These are phyloP conservation scores for Polydrusus cervinus DNA, from an alignment of 2,888 invertebrate species.

Conservation along the genomic window DNA sequence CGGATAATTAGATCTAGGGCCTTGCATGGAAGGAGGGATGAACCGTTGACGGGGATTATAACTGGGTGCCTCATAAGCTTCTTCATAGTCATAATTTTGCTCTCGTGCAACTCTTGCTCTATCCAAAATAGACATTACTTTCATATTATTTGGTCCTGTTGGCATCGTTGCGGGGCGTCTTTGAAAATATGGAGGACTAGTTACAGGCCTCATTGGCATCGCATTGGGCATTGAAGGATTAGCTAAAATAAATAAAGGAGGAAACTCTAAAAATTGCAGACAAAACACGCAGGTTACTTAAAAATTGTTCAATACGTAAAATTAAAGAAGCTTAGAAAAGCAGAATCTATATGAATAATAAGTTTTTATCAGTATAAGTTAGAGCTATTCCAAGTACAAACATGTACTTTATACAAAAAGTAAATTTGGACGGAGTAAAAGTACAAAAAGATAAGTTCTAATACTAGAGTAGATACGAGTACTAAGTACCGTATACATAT, in stretches of 20 bases:
- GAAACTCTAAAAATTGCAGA: too few species aligned
- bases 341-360: too few species aligned
- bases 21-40: conserved; percentile 54
- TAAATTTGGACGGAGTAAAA: too few species aligned
- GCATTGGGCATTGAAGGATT: conserved; percentile 65
- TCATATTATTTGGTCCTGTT: conserved; percentile 78
- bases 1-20: conserved; percentile 18
- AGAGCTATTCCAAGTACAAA: too few species aligned
- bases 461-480: too few species aligned
- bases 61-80: conserved; percentile 62
- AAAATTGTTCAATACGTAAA: too few species aligned
- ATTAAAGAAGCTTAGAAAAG: too few species aligned
- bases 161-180: conserved; percentile 69
- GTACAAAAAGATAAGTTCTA: too few species aligned
- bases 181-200: conserved; percentile 70
- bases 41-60: conserved; percentile 17
- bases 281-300: too few species aligned
- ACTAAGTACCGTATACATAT: too few species aligned
- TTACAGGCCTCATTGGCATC: conserved; percentile 69
- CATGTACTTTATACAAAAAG: too few species aligned
- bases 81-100: conserved; percentile 80
- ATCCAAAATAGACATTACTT: conserved; percentile 89
- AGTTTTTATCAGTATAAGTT: too few species aligned
- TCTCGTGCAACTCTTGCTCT: conserved; percentile 89
- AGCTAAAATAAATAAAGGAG: neutral